Conservation (phyloP, 2,888 invertebrate genomes). For the Pollenia griseotomentosa region DNA sequence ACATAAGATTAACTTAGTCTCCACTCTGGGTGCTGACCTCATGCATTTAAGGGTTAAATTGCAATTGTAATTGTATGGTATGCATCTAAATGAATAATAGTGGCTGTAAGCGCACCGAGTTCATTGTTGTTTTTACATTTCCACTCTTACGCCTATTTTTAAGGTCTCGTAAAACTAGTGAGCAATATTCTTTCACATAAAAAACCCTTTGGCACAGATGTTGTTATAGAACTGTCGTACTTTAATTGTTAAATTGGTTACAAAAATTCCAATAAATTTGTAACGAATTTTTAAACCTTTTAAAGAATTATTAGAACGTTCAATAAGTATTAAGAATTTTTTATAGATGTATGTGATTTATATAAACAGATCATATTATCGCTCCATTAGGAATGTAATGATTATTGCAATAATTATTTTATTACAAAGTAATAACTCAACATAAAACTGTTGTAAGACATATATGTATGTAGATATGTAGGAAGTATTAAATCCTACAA, state of each 20-base stretch:
- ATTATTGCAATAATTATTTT: too few species aligned
- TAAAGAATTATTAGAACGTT: not conserved
- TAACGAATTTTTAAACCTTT: not conserved
- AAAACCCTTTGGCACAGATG: not conserved
- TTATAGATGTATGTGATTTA: too few species aligned
- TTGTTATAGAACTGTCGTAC: not conserved
- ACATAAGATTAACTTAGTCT: too few species aligned
- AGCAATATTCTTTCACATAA: not conserved
- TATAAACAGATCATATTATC: too few species aligned
- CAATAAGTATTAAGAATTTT: not conserved
- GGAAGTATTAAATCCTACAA: too few species aligned
- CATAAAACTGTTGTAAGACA: too few species aligned
- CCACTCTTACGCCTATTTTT: not conserved
- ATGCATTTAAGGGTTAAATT: too few species aligned
- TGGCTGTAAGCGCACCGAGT: not conserved
- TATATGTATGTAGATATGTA: too few species aligned
- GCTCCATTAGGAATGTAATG: too few species aligned
- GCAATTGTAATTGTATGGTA: not conserved
- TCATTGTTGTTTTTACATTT: constrained; percentile 4
- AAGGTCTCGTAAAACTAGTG: constrained; percentile 11
- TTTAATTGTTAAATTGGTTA: not conserved
- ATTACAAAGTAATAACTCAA: too few species aligned
- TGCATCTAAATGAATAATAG: too few species aligned
- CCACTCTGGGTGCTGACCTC: too few species aligned
- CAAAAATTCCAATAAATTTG: not conserved